Conservation (phyloP, 2,797 vertebrate genomes). For the Iguana delicatissima region DNA sequence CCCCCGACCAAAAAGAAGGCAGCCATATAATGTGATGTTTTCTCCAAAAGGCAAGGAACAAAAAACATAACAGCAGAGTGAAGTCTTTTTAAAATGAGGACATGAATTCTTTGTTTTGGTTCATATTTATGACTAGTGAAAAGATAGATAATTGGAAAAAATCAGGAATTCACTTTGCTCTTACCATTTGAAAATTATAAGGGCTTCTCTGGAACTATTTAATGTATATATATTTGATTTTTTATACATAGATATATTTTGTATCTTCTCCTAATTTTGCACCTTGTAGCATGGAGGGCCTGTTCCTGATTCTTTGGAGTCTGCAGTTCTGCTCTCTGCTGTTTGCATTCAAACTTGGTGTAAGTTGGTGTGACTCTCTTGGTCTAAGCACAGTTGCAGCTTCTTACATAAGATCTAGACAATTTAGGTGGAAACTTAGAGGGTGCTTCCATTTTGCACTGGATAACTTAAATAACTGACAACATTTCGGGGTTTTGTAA, state of each 20-base stretch:
- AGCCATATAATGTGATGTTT: constrained; percentile 90
- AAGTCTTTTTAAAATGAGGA: constrained; percentile 19
- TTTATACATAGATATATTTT: constrained; percentile 63
- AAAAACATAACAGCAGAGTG: constrained; percentile 75
- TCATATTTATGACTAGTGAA: constrained; percentile 81
- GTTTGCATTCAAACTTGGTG: constrained; percentile 26
- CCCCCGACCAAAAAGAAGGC: constrained; percentile 86
- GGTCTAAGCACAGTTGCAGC: constrained; percentile 35
- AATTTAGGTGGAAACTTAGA: constrained; percentile 39
- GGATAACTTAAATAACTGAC: constrained; percentile 69
- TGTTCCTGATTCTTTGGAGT: constrained; percentile 19
- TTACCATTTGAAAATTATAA: constrained; percentile 52
- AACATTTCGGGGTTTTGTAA: constrained; percentile 66
- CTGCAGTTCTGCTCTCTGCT: constrained; percentile 45
- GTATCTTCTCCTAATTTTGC: constrained; percentile 73
- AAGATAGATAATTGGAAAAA: constrained; percentile 55
- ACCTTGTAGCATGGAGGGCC: constrained; percentile 66
- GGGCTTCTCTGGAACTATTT: constrained; percentile 71
- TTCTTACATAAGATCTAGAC: constrained; percentile 47
- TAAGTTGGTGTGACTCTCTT: constrained; percentile 32
- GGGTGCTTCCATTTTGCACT: constrained; percentile 79
- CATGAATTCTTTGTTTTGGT: constrained; percentile 46
- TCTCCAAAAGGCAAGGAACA: constrained; percentile 88
- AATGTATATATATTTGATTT: constrained; percentile 58
- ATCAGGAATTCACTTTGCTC: constrained; percentile 58